Evolutionary conservation across 2,888 invertebrate genomes (phyloP).

Genomic region (Globia sparganii): DNA sequence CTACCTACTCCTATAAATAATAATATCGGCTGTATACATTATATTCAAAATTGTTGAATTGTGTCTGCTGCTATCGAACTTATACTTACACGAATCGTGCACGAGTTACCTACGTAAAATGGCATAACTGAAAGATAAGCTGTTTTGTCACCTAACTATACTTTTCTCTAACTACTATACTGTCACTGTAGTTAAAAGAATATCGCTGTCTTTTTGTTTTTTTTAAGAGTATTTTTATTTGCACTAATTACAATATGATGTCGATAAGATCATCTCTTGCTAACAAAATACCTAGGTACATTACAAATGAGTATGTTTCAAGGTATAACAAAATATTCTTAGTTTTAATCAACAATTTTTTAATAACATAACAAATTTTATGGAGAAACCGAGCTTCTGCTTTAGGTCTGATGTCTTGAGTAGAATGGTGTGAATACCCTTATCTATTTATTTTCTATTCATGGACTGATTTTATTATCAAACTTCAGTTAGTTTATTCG

Average conservation of each 20-base stretch:
- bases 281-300: conserved; percentile 47
- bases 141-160: conserved; percentile 15
- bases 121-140: conserved; percentile 17
- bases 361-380: conserved; percentile 6
- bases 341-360: conserved; percentile 21
- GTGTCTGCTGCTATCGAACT: background rate
- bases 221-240: conserved; percentile 34
- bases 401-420: background rate
- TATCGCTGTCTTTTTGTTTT: conserved; percentile 46
- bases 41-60: conserved; percentile 17
- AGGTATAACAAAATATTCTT: conserved; percentile 65
- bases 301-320: conserved; percentile 48
- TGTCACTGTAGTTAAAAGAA: conserved; percentile 5
- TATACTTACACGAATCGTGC: conserved; percentile 21
- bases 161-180: conserved; percentile 16
- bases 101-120: conserved; percentile 14
- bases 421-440: conserved; percentile 10
- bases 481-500: background rate
- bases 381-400: background rate
- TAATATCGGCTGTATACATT: conserved; percentile 8
- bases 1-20: conserved; percentile 14
- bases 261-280: conserved; percentile 5
- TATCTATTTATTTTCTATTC: background rate
- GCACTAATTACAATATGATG: conserved; percentile 19
- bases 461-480: background rate